Conservation (phyloP, 2,113 vertebrate genomes). For the Gobiocypris rarus region DNA sequence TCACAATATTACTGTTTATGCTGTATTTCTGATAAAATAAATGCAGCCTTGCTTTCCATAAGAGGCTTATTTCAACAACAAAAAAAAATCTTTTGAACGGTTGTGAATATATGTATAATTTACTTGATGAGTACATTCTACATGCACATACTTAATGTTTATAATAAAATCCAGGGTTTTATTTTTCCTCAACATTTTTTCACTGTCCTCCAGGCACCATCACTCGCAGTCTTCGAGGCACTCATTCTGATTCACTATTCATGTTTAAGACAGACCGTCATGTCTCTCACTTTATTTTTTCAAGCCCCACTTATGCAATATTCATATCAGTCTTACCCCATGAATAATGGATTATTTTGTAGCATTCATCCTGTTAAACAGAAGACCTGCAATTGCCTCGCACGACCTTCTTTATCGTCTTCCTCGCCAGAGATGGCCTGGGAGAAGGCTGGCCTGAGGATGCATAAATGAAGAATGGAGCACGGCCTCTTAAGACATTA, state of each 20-base stretch:
- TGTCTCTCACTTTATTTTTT: slow-evolving; percentile 26
- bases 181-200: not conserved
- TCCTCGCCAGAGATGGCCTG: not conserved
- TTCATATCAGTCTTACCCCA: slow-evolving; percentile 44
- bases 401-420: slow-evolving; percentile 17
- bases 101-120: not conserved
- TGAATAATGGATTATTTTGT: slow-evolving; percentile 58
- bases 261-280: slow-evolving; percentile 12
- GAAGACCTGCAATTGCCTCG: slow-evolving; percentile 10
- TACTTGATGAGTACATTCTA: not conserved
- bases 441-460: slow-evolving; percentile 19
- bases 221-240: not conserved
- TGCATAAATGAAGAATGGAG: slow-evolving; percentile 44
- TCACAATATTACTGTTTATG: too few species aligned
- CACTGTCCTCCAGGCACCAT: not conserved
- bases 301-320: slow-evolving; percentile 50
- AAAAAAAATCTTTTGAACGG: not conserved
- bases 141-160: not conserved
- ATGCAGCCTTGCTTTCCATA: too few species aligned
- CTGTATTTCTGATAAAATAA: too few species aligned
- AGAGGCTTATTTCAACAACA: too few species aligned
- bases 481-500: slow-evolving; percentile 41
- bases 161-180: not conserved
- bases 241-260: slow-evolving; percentile 9
- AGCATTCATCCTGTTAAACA: slow-evolving; percentile 42